Evolutionary conservation across 1,140 invertebrate species (phyloP).

Genomic region (Euglossa dilemma): DNA sequence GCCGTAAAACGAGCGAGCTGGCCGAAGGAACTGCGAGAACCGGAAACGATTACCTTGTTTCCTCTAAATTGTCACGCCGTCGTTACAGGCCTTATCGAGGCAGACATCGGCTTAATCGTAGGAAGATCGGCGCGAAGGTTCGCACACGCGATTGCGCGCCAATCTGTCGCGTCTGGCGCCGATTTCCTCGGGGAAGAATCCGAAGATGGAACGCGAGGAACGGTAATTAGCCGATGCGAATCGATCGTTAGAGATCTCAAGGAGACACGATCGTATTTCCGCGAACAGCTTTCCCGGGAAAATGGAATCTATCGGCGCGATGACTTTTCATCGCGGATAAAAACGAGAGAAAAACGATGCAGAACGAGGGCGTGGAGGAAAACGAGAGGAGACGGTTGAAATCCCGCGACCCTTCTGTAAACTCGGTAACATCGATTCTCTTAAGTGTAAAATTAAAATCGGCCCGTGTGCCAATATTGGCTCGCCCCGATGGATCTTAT

Average conservation of each 20-base stretch:
- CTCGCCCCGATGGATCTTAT: constrained; percentile 31
- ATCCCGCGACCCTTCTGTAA: constrained; percentile 50
- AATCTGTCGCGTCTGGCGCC: background rate
- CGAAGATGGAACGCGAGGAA: background rate
- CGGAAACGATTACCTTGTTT: background rate
- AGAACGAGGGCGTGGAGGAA: background rate
- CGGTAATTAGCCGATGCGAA: background rate
- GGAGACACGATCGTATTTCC: constrained; percentile 13
- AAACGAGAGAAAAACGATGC: background rate
- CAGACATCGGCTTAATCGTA: background rate
- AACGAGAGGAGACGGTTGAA: constrained; percentile 21
- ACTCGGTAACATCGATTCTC: constrained; percentile 57
- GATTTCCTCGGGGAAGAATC: background rate
- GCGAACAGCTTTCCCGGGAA: background rate
- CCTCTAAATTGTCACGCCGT: background rate
- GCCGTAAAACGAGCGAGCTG: no score
- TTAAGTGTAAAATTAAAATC: constrained; percentile 66
- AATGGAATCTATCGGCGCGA: background rate
- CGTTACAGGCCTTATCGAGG: background rate
- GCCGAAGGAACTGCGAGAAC: background rate
- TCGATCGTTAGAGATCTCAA: constrained; percentile 10
- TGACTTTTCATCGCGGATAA: constrained; percentile 7
- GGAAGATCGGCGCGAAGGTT: background rate
- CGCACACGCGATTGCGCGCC: background rate
- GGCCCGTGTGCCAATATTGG: constrained; percentile 55